Evolutionary conservation across 2,888 invertebrate genomes (phyloP).

Genomic region (Hylaea fasciaria): DNA sequence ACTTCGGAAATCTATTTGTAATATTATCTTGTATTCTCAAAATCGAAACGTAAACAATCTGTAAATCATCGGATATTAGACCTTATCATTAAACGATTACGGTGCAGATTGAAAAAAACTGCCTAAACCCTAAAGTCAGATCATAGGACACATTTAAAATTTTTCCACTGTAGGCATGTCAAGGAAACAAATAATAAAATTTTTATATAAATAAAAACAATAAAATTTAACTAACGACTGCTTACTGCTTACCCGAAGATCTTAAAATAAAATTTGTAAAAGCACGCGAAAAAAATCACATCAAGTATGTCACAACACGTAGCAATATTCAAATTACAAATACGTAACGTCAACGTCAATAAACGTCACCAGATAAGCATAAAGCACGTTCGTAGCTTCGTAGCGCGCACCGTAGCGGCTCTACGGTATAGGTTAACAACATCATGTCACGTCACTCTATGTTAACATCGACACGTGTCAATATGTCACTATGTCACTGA

Average conservation of each 20-base stretch:
- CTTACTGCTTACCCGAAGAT: not conserved
- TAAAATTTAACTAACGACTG: too few relatives aligned
- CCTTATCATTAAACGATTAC: constrained; percentile 8
- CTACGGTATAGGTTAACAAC: constrained; percentile 39
- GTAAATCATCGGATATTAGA: constrained; percentile 41
- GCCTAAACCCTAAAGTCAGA: not conserved
- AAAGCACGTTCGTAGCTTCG: constrained; percentile 21
- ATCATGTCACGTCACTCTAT: constrained; percentile 47
- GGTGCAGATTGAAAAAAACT: not conserved
- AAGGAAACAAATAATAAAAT: not conserved
- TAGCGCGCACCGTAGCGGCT: constrained; percentile 44
- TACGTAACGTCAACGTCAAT: not conserved
- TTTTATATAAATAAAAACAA: too few relatives aligned
- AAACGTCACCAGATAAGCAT: not conserved
- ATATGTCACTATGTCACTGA: constrained; percentile 52
- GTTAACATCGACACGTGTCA: constrained; percentile 46
- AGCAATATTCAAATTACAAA: not conserved
- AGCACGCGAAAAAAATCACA: not conserved
- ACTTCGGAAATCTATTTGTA: not conserved
- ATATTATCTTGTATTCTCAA: not conserved
- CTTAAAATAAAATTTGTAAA: not conserved
- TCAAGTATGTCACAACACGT: not conserved
- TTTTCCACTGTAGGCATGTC: not conserved
- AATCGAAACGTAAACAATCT: constrained; percentile 1
- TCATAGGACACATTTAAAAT: not conserved